A percentile compares a stretch with the other conserved stretches of the same genome.
These are phyloP conservation scores for Drosophila nannoptera DNA, from an alignment of 1,140 invertebrate genomes.

Conservation along the genomic window DNA sequence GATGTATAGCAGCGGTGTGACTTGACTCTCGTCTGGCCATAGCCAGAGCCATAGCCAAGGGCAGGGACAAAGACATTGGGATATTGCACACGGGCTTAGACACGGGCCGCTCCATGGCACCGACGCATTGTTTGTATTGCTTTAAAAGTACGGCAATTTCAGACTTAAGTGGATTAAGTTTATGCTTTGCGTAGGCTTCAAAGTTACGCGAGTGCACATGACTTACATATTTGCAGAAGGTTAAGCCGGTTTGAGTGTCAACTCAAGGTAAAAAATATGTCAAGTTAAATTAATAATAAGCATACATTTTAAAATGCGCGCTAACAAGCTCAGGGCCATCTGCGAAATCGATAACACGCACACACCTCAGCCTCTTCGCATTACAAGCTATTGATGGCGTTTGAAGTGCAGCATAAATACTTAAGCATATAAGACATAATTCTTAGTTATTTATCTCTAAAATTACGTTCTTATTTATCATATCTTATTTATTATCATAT, in stretches of 20 bases:
- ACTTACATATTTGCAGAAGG: constrained; percentile 23
- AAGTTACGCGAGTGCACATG: constrained; percentile 21
- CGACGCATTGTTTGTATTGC: constrained; percentile 18
- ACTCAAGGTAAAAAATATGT: constrained; percentile 1
- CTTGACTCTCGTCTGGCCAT: constrained; percentile 30
- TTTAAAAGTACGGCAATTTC: constrained; percentile 32
- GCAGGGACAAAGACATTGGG: constrained; percentile 1
- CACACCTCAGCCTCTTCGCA: not conserved
- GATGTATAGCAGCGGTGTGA: constrained; percentile 4
- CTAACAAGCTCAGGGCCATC: not conserved
- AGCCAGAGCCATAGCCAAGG: constrained; percentile 23
- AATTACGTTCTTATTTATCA: too few species aligned
- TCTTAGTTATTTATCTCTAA: too few species aligned
- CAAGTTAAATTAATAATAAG: not conserved
- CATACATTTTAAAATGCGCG: constrained; percentile 3
- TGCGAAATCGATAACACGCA: not conserved
- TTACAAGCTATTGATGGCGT: not conserved
- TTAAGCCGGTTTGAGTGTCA: constrained; percentile 26
- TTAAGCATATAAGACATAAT: too few species aligned
- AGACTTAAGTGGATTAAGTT: constrained; percentile 39
- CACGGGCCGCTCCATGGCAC: not conserved
- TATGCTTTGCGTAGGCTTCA: constrained; percentile 27
- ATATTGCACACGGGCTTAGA: not conserved
- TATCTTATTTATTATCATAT: too few species aligned
- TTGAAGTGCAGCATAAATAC: not conserved